Percentiles rank a stretch among this genome's conserved stretches.
Evolutionary conservation across 2,797 vertebrate species (phyloP).

Genomic region (Xyrichtys novacula): DNA sequence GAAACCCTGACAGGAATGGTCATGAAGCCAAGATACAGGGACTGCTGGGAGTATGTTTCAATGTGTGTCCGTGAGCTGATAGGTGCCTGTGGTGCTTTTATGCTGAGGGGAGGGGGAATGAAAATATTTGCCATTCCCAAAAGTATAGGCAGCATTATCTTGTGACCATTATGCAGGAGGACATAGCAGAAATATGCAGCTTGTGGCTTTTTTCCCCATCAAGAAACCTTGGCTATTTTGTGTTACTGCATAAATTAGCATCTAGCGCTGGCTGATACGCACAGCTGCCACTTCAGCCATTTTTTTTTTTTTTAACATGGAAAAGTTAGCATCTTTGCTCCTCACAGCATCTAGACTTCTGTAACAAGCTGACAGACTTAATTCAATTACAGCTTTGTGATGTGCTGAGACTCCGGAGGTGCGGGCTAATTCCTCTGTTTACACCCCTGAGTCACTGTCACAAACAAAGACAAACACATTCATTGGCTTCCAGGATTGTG

Average conservation of each 20-base stretch:
- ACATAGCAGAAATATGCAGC: slow-evolving; percentile 45
- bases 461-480: slow-evolving; percentile 79
- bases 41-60: slow-evolving; percentile 76
- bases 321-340: slow-evolving; percentile 14
- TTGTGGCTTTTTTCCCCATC: slow-evolving; percentile 21
- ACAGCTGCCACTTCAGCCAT: slow-evolving; percentile 6
- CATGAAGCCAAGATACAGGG: slow-evolving; percentile 71
- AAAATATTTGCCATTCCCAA: slow-evolving; percentile 59
- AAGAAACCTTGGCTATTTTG: neutral
- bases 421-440: slow-evolving; percentile 85
- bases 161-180: slow-evolving; percentile 44
- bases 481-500: slow-evolving; percentile 80
- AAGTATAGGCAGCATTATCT: slow-evolving; percentile 52
- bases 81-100: slow-evolving; percentile 67
- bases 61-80: slow-evolving; percentile 75
- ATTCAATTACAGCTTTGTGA: slow-evolving; percentile 82
- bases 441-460: slow-evolving; percentile 85
- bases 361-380: slow-evolving; percentile 71
- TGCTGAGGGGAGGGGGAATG: slow-evolving; percentile 50
- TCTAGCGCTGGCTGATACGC: neutral
- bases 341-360: slow-evolving; percentile 49
- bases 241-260: slow-evolving; percentile 21
- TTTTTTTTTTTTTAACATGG: slow-evolving; percentile 27
- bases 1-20: slow-evolving; percentile 78
- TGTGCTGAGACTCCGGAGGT: slow-evolving; percentile 81